These are phyloP conservation scores for Lacerta agilis DNA, from an alignment of 2,797 vertebrate species.

Conservation along the genomic window DNA sequence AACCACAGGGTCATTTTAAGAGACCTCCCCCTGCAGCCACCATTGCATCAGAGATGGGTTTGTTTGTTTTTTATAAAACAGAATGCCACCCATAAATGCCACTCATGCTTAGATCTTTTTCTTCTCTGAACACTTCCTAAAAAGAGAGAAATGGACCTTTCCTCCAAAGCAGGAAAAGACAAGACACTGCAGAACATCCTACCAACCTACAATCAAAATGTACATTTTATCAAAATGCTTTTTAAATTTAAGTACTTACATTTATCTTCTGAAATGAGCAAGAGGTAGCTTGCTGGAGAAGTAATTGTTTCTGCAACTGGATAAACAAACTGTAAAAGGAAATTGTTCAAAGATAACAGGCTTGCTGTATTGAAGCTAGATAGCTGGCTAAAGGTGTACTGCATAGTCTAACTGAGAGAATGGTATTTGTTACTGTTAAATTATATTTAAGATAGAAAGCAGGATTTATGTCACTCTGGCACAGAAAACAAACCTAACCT, in stretches of 20 bases:
- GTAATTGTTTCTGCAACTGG: conserved; percentile 75
- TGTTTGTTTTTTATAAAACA: too few relatives aligned
- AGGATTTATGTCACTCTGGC: background rate
- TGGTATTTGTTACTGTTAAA: background rate
- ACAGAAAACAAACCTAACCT: background rate
- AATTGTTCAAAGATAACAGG: conserved; percentile 55
- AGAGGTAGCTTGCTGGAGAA: conserved; percentile 84
- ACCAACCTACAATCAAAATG: background rate
- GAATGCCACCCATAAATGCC: background rate
- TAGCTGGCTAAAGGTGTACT: background rate
- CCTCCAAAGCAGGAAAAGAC: background rate
- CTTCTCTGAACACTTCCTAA: background rate
- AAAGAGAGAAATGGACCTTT: background rate
- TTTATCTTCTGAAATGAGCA: conserved; percentile 93
- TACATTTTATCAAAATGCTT: conserved; percentile 28
- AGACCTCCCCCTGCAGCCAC: background rate
- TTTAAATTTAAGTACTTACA: conserved; percentile 82
- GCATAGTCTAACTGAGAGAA: background rate
- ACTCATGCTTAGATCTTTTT: background rate
- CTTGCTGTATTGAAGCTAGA: background rate
- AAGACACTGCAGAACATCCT: background rate
- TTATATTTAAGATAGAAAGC: background rate
- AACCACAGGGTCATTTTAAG: background rate
- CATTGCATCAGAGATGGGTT: background rate
- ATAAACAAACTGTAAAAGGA: conserved; percentile 87